phyloP scores from a whole-genome alignment of 2,797 vertebrate species.

The Glyptemys insculpta region DNA sequence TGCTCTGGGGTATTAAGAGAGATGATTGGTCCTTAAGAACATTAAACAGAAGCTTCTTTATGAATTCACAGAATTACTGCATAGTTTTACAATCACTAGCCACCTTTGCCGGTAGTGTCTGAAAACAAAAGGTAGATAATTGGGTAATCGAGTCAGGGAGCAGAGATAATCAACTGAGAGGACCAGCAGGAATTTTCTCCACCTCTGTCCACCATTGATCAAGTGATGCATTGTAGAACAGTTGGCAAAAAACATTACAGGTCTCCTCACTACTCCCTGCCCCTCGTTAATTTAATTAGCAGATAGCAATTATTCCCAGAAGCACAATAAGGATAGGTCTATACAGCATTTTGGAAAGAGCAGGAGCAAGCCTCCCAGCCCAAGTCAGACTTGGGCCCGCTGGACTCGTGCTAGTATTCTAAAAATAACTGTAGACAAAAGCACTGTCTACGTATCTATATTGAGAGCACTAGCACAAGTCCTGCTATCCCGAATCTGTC shows the following conservation, averaged over 20 bases:
- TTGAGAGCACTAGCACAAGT: background rate
- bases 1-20: background rate
- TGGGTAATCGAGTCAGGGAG: background rate
- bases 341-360: background rate
- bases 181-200: slow-evolving; percentile 28
- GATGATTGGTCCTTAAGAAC: background rate
- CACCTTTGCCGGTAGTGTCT: background rate
- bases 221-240: background rate
- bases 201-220: background rate
- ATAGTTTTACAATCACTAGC: background rate
- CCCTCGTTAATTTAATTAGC: no score
- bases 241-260: slow-evolving; percentile 26
- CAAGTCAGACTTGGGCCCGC: background rate
- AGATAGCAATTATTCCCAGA: no score
- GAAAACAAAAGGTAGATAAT: background rate
- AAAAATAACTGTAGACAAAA: background rate
- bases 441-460: background rate
- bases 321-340: background rate
- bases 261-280: background rate
- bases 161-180: background rate
- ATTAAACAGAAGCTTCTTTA: background rate
- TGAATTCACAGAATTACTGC: background rate
- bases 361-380: background rate
- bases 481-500: background rate
- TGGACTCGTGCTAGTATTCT: background rate